These are phyloP conservation scores for Crocidura indochinensis DNA, from an alignment of 2,797 vertebrate genomes.

Conservation along the genomic window DNA sequence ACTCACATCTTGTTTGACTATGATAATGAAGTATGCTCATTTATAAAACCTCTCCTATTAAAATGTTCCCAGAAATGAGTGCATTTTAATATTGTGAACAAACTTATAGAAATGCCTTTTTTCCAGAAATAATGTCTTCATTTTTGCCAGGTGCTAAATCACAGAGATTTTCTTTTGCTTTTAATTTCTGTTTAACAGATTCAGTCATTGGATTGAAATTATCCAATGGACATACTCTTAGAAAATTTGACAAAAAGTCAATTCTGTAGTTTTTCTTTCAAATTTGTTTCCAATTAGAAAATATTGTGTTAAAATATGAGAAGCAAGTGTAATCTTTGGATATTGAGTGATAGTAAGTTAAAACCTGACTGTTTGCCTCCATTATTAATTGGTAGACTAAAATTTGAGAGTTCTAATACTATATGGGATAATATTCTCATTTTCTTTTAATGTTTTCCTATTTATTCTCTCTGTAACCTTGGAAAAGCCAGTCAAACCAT, in stretches of 20 bases:
- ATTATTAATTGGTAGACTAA: background rate
- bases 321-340: background rate
- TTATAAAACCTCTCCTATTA: slow-evolving; percentile 50
- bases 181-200: slow-evolving; percentile 46
- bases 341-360: slow-evolving; percentile 31
- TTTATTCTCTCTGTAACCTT: background rate
- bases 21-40: slow-evolving; percentile 32
- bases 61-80: slow-evolving; percentile 53
- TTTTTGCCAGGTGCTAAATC: slow-evolving; percentile 20
- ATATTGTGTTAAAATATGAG: slow-evolving; percentile 34
- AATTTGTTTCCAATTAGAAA: slow-evolving; percentile 59
- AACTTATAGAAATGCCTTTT: slow-evolving; percentile 54
- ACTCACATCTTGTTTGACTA: slow-evolving; percentile 36
- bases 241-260: background rate
- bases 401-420: background rate
- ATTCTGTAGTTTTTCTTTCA: slow-evolving; percentile 35
- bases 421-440: background rate
- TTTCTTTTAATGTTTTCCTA: slow-evolving; percentile 22
- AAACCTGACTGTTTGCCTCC: slow-evolving; percentile 18
- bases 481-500: slow-evolving; percentile 25
- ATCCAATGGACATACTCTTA: background rate
- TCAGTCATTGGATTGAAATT: slow-evolving; percentile 63
- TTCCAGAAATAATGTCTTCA: slow-evolving; percentile 1
- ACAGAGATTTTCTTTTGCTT: slow-evolving; percentile 59
- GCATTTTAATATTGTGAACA: slow-evolving; percentile 61